A percentile compares a stretch with the other conserved stretches of the same genome.
Conservation (phyloP, 2,888 invertebrate genomes). For the Drosophila testacea region DNA sequence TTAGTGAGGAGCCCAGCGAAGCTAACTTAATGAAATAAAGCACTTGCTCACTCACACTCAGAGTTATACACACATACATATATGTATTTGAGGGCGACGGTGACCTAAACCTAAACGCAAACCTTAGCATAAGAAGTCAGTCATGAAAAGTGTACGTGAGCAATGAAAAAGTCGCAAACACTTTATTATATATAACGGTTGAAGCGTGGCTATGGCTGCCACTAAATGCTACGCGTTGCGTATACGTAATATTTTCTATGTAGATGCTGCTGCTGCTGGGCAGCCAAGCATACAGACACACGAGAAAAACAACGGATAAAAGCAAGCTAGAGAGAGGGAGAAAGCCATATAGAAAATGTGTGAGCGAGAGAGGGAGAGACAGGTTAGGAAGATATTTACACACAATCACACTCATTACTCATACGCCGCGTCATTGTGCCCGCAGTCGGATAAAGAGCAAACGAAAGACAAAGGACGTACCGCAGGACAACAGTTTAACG, state of each 20-base stretch:
- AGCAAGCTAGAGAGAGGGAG: not conserved
- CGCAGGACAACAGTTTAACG: conserved; percentile 38
- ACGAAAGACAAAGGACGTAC: conserved; percentile 61
- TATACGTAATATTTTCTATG: conserved; percentile 77
- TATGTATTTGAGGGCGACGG: conserved; percentile 7
- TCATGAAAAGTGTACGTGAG: conserved; percentile 80
- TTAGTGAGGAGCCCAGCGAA: conserved; percentile 25
- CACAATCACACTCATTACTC: conserved; percentile 71
- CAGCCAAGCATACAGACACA: conserved; percentile 19
- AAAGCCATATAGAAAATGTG: not conserved
- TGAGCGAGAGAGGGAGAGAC: not conserved
- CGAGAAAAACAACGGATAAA: conserved; percentile 1
- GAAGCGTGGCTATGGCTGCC: conserved; percentile 43
- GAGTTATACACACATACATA: conserved; percentile 14
- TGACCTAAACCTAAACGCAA: conserved; percentile 57
- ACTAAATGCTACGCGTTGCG: conserved; percentile 78
- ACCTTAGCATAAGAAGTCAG: conserved; percentile 76
- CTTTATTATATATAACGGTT: conserved; percentile 70
- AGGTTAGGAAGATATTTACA: conserved; percentile 27
- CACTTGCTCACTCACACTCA: conserved; percentile 63
- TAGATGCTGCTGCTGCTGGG: conserved; percentile 55
- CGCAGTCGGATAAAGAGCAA: conserved; percentile 70
- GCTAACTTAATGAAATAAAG: conserved; percentile 79
- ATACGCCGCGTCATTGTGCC: conserved; percentile 77
- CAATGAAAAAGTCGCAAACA: conserved; percentile 82